A percentile compares a stretch with the other conserved stretches of the same genome.
These are phyloP conservation scores for Pseudocheirus occidentalis DNA, from an alignment of 2,797 vertebrate species.

Conservation along the genomic window DNA sequence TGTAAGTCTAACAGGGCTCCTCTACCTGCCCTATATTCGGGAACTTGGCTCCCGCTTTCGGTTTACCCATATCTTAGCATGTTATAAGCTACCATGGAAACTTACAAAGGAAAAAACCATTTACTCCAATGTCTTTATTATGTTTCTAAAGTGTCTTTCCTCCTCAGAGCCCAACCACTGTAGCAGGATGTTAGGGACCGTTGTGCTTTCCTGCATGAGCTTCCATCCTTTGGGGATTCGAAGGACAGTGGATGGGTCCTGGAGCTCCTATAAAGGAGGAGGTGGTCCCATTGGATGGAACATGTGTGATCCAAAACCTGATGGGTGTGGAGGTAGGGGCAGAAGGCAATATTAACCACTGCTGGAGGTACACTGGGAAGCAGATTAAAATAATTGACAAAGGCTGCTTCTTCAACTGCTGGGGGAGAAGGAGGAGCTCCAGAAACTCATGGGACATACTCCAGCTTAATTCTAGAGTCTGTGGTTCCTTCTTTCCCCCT, in stretches of 20 bases:
- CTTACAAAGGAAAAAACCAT: not conserved
- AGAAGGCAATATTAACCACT: not conserved
- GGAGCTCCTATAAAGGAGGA: not conserved
- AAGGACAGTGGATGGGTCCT: not conserved
- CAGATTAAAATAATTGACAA: not conserved
- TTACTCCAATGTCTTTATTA: not conserved
- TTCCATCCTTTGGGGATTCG: not conserved
- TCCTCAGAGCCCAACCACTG: not conserved
- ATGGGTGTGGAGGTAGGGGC: not conserved
- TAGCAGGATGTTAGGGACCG: not conserved
- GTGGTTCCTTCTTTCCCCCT: not conserved
- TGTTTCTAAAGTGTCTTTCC: not conserved
- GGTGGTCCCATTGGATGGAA: not conserved
- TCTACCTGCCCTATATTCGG: not conserved
- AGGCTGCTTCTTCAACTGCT: not conserved
- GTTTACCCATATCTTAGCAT: not conserved
- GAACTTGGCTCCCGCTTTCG: not conserved
- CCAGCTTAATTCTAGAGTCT: not conserved
- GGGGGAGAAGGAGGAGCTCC: not conserved
- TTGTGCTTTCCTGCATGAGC: not conserved
- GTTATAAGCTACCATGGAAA: not conserved
- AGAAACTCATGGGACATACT: not conserved
- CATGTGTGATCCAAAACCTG: not conserved
- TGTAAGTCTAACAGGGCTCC: not conserved
- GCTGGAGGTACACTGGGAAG: not conserved